These are phyloP conservation scores for Clupea harengus DNA, from an alignment of 2,113 vertebrate genomes.

Conservation along the genomic window DNA sequence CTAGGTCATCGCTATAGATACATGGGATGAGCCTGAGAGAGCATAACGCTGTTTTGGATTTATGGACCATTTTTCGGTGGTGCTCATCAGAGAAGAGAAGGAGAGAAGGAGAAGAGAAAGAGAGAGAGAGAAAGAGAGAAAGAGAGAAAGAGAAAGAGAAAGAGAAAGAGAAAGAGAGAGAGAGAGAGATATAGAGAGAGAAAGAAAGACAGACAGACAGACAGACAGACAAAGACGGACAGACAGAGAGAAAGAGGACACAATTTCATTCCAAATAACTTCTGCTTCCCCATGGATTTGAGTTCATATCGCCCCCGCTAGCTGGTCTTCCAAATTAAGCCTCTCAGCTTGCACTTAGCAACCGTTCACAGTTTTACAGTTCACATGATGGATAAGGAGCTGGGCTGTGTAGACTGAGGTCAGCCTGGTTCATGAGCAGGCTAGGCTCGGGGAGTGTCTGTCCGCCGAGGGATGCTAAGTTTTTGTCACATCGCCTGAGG, in stretches of 20 bases:
- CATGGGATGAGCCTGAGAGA: neutral
- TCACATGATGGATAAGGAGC: neutral
- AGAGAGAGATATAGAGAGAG: neutral
- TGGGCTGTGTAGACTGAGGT: neutral
- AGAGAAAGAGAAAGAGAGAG: neutral
- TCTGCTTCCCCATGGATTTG: neutral
- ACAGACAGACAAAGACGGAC: neutral
- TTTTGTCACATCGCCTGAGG: neutral
- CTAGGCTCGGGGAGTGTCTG: neutral
- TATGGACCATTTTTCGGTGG: neutral
- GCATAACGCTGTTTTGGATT: neutral
- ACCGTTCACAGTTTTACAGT: neutral
- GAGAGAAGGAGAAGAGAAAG: neutral
- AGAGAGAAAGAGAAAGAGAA: neutral
- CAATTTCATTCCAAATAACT: constrained; percentile 4
- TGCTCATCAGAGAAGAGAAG: neutral
- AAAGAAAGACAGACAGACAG: neutral
- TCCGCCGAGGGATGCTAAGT: neutral
- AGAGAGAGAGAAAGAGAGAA: neutral
- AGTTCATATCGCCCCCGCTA: neutral
- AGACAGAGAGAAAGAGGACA: neutral
- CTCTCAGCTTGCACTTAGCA: neutral
- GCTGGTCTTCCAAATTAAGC: neutral
- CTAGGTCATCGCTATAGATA: neutral
- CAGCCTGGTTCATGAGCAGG: neutral